These are phyloP conservation scores for Tinamus major DNA, from an alignment of 2,797 vertebrate genomes.

Conservation along the genomic window DNA sequence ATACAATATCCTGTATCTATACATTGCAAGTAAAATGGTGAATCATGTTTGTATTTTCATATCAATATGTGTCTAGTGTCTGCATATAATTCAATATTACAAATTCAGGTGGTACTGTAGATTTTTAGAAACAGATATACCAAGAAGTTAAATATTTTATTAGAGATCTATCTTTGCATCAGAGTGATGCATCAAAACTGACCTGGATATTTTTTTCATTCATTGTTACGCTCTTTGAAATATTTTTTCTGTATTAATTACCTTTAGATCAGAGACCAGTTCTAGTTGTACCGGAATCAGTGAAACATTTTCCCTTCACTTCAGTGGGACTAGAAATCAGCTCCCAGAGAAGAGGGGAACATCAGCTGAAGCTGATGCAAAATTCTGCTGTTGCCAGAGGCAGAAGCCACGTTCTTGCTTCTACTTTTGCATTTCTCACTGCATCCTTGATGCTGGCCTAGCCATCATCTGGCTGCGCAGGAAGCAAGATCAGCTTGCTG, in stretches of 20 bases:
- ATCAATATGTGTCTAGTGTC: slow-evolving; percentile 11
- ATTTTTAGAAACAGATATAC: slow-evolving; percentile 6
- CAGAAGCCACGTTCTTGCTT: not conserved
- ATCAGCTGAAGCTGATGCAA: not conserved
- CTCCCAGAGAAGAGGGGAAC: not conserved
- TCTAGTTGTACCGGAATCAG: not conserved
- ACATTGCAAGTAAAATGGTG: slow-evolving; percentile 50
- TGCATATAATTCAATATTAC: slow-evolving; percentile 4
- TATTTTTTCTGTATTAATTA: not conserved
- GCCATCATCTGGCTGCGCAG: fast-evolving
- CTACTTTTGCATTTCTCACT: not conserved
- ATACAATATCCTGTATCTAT: slow-evolving; percentile 24
- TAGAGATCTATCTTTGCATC: not conserved
- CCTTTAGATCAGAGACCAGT: not conserved
- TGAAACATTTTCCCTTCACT: not conserved
- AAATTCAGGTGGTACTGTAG: not conserved
- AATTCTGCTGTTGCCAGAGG: not conserved
- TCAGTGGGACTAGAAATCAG: not conserved
- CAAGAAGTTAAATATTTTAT: slow-evolving; percentile 34
- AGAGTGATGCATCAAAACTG: not conserved
- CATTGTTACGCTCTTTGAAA: not conserved
- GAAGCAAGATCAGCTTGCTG: not conserved
- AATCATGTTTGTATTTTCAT: not conserved
- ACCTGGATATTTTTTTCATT: fast-evolving
- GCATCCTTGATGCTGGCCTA: not conserved